Evolutionary conservation across 1,140 invertebrate genomes (phyloP), one percentile per base, ranked within the genome.

Genomic region (Venustaconcha ellipsiformis): DNA sequence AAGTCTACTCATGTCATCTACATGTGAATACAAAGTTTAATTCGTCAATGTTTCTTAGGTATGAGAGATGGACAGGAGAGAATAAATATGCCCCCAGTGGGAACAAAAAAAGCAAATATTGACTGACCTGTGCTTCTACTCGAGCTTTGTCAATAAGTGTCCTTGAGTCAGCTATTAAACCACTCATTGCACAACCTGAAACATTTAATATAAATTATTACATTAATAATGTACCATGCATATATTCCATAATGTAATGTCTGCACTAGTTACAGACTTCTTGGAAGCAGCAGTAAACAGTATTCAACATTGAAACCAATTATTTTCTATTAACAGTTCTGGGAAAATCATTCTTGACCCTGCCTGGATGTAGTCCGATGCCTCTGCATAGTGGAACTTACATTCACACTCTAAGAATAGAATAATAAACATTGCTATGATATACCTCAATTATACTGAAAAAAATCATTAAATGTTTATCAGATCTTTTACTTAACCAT

Each of bases 81-180:
- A 30, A 1, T 30, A 2, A 30, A 4, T 30, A 30, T 48, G 37
- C 37, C 4, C 4, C 4, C 37, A 48, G 37, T 48, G 64, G 12
- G 14, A 26, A 4, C 56, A 23, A 57, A n/a, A 59, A 59, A 0
- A 1, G 12, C 13, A 30, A 55, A 26, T 30, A 8, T 65, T 18
- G n/a, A 76, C 75, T 72, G 59, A 91, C 91, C 86, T 93, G 92
- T 82, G 97, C 96, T 91, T 99, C 98, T 4, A 99, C 94, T 82
- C 98, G 92, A 26, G 99, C 98, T 83, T 96, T 93, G 87, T 99
- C 97, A 62, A 99, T 94, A 87, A 99, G 91, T 17, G 97, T 99
- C 86, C 96, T 93, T 3, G 97, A 97, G 92, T 99, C 99, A 59
- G 98, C 98, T 93, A 99, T 99, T 23, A 99, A 91, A 4, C 99